Conservation (phyloP, 2,888 invertebrate species). For the Heliconius hortense region DNA sequence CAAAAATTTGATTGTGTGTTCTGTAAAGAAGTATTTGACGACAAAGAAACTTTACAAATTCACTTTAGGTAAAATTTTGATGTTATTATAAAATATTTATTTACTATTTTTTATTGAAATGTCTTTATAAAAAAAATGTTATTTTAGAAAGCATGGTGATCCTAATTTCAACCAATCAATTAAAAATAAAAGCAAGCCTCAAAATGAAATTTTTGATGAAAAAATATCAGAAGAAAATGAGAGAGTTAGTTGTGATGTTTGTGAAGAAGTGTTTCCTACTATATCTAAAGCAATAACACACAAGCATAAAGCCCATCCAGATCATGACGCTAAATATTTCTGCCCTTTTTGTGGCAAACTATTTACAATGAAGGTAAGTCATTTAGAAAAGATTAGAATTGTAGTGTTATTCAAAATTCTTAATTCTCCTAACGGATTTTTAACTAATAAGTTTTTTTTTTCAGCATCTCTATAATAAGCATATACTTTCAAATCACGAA, state of each 20-base stretch:
- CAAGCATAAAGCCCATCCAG: conserved; percentile 85
- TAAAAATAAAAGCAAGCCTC: conserved; percentile 51
- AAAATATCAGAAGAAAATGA: conserved; percentile 56
- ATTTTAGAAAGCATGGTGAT: conserved; percentile 83
- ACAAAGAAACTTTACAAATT: conserved; percentile 82
- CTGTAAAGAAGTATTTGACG: conserved; percentile 79
- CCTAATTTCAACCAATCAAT: conserved; percentile 80
- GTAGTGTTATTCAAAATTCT: neutral
- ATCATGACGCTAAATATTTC: conserved; percentile 84
- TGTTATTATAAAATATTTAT: conserved; percentile 7
- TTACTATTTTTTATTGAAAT: neutral
- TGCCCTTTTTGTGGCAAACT: conserved; percentile 86
- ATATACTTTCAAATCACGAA: conserved; percentile 74
- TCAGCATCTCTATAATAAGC: conserved; percentile 83
- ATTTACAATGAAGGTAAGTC: conserved; percentile 83
- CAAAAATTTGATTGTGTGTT: conserved; percentile 79
- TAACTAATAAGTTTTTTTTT: conserved; percentile 46
- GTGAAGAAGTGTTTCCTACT: conserved; percentile 80
- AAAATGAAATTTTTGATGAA: conserved; percentile 51
- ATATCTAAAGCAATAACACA: conserved; percentile 85
- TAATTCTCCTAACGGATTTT: too few relatives aligned
- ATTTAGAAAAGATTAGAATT: neutral
- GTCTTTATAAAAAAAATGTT: neutral
- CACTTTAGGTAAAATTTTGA: conserved; percentile 79
- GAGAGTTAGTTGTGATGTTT: conserved; percentile 82